These are phyloP conservation scores for Micropterix aruncella DNA, from an alignment of 2,888 invertebrate species.

Conservation along the genomic window DNA sequence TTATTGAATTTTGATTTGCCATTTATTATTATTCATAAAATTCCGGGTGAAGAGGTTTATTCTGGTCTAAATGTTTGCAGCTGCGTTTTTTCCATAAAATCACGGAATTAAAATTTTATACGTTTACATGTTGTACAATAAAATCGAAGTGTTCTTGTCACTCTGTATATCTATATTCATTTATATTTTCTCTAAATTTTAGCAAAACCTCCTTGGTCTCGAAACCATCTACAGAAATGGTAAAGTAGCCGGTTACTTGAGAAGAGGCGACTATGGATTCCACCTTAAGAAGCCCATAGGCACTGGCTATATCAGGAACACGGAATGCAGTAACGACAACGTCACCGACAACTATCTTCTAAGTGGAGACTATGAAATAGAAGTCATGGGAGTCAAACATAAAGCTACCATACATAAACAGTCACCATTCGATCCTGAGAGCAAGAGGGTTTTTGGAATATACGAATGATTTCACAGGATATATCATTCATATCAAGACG, in stretches of 20 bases:
- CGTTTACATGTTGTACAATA: too few species aligned
- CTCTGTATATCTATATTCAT: too few species aligned
- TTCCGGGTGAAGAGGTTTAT: too few species aligned
- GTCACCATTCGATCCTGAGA: conserved; percentile 73
- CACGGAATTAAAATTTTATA: too few species aligned
- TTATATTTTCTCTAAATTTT: too few species aligned
- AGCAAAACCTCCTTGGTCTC: conserved; percentile 72
- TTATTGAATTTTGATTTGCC: too few species aligned
- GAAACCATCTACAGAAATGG: conserved; percentile 75
- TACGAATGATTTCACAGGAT: too few species aligned
- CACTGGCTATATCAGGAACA: conserved; percentile 40
- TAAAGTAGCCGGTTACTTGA: conserved; percentile 60
- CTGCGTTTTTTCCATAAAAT: too few species aligned
- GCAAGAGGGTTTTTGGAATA: conserved; percentile 57
- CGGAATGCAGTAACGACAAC: conserved; percentile 38
- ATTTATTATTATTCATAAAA: too few species aligned
- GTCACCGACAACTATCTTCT: conserved; percentile 53
- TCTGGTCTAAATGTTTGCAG: too few species aligned
- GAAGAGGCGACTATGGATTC: conserved; percentile 68
- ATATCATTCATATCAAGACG: not conserved
- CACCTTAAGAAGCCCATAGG: conserved; percentile 39
- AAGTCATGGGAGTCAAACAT: conserved; percentile 61
- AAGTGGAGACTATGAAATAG: conserved; percentile 63
- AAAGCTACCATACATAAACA: conserved; percentile 54
- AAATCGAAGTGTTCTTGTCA: too few species aligned